These are phyloP conservation scores for Rhynchonema sp. DNA, from an alignment of 2,888 invertebrate genomes.

Conservation along the genomic window DNA sequence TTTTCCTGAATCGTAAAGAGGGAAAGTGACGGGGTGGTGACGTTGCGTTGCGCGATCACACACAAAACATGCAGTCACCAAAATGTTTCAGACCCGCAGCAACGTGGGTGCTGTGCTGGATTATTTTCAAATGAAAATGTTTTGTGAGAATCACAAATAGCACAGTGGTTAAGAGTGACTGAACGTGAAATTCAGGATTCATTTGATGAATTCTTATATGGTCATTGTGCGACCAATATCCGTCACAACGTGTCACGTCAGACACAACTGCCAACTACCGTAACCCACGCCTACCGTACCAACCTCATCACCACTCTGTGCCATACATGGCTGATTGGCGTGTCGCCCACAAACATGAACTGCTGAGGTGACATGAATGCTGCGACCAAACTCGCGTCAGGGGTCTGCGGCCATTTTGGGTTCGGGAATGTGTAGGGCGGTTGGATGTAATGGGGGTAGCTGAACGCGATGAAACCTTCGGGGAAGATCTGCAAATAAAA, in stretches of 20 bases:
- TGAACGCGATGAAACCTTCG: conserved; percentile 18
- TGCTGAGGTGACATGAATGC: conserved; percentile 15
- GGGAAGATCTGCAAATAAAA: conserved; percentile 15
- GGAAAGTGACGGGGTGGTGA: no score
- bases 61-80: no score
- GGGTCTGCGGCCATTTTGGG: conserved; percentile 15
- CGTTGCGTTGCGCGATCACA: no score
- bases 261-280: no score
- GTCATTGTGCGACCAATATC: no score
- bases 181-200: no score
- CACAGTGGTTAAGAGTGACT: no score
- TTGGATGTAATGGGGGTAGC: conserved; percentile 15
- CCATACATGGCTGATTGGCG: conserved; percentile 18
- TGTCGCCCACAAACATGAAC: conserved; percentile 21
- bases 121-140: neutral
- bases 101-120: no score
- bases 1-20: no score
- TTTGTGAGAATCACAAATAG: neutral
- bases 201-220: no score
- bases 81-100: no score
- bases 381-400: conserved; percentile 13
- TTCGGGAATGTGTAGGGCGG: conserved; percentile 19
- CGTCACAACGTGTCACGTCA: no score
- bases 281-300: neutral
- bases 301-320: conserved; percentile 8